Evolutionary conservation across 2,888 invertebrate species (phyloP).

Genomic region (Erebia palarica): DNA sequence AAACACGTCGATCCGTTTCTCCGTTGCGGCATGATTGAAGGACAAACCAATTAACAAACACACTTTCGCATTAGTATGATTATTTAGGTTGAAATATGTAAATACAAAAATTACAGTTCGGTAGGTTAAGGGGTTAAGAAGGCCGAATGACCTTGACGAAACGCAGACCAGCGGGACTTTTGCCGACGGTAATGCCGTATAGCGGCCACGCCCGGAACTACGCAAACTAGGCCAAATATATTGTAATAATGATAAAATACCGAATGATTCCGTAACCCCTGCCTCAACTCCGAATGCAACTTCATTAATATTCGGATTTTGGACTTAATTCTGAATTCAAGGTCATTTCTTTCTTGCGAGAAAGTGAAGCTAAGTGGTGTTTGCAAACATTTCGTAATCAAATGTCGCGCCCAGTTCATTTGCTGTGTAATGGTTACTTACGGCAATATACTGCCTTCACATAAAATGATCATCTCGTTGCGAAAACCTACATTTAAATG

Average conservation of each 20-base stretch:
- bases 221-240: no score
- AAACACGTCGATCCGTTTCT: no score
- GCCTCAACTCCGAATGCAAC: background rate
- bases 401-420: conserved; percentile 12
- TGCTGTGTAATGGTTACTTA: conserved; percentile 9
- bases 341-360: conserved; percentile 13
- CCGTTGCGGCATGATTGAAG: no score
- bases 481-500: conserved; percentile 12
- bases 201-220: no score
- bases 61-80: no score
- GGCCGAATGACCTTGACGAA: no score
- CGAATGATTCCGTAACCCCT: background rate
- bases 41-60: no score
- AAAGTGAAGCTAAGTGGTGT: conserved; percentile 10
- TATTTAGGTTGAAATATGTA: no score
- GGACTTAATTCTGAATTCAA: conserved; percentile 4
- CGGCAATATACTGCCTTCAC: conserved; percentile 9
- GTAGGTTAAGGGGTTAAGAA: no score
- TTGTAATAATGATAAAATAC: background rate
- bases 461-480: conserved; percentile 15
- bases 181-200: no score
- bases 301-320: conserved; percentile 3
- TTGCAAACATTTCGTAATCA: conserved; percentile 19
- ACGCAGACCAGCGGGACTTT: no score
- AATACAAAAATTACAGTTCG: background rate